A percentile compares a stretch with the other conserved stretches of the same genome.
These are phyloP conservation scores for Plutomurus gul DNA, from an alignment of 1,140 invertebrate species.

Conservation along the genomic window DNA sequence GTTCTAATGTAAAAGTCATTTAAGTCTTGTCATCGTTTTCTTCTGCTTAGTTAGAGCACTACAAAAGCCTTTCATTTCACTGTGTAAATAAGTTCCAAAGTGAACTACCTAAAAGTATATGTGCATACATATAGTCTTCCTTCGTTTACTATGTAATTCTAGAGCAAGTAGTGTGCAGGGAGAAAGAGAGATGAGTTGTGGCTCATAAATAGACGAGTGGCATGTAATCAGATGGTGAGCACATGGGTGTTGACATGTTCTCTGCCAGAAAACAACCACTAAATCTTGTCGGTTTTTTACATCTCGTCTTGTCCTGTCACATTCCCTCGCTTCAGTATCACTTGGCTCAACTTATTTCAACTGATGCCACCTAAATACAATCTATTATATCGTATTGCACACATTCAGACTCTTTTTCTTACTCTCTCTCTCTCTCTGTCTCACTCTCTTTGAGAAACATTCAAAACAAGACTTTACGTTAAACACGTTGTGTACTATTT, in stretches of 20 bases:
- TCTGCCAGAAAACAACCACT: slow-evolving; percentile 15
- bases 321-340: neutral
- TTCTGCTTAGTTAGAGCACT: neutral
- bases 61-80: neutral
- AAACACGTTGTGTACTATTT: too few species aligned
- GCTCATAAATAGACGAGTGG: slow-evolving; percentile 23
- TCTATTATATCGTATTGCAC: neutral
- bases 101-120: too few species aligned
- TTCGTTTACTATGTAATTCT: too few species aligned
- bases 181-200: slow-evolving; percentile 19
- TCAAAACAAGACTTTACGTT: neutral
- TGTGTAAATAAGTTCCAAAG: neutral
- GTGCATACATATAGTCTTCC: too few species aligned
- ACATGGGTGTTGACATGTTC: slow-evolving; percentile 37
- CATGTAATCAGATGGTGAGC: slow-evolving; percentile 35
- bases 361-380: neutral
- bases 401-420: neutral
- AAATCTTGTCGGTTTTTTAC: slow-evolving; percentile 17
- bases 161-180: neutral
- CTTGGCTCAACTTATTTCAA: neutral
- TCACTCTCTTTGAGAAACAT: neutral
- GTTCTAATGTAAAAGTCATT: neutral
- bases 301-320: neutral
- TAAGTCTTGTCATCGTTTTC: too few species aligned
- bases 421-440: neutral